Conservation (phyloP, 2,888 invertebrate genomes). For the Ectobius pallidus region DNA sequence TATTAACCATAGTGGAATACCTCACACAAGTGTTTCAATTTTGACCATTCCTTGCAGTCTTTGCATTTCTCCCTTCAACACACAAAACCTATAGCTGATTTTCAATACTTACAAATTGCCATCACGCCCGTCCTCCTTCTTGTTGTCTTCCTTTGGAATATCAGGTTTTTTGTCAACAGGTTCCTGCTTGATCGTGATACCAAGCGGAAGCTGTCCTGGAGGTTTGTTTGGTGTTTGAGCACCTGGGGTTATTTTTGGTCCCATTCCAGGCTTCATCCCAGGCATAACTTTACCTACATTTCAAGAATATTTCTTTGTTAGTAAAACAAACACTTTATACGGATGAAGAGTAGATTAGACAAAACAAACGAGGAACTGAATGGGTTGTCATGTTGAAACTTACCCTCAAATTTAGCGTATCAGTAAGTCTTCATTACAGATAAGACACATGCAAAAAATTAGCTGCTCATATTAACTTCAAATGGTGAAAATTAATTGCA, state of each 20-base stretch:
- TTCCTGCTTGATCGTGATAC: slow-evolving; percentile 47
- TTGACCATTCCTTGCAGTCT: too few relatives aligned
- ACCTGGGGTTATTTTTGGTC: slow-evolving; percentile 13
- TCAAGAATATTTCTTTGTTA: neutral
- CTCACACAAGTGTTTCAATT: too few relatives aligned
- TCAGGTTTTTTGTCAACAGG: slow-evolving; percentile 49
- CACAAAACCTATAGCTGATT: too few relatives aligned
- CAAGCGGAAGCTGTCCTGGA: slow-evolving; percentile 43
- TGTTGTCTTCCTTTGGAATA: slow-evolving; percentile 61
- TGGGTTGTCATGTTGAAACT: too few relatives aligned
- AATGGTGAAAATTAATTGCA: too few relatives aligned
- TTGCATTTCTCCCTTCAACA: too few relatives aligned
- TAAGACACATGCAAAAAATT: too few relatives aligned
- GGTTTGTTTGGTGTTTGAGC: slow-evolving; percentile 46
- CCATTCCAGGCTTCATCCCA: slow-evolving; percentile 21
- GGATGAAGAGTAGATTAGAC: neutral
- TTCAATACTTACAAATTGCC: slow-evolving; percentile 78
- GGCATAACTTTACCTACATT: slow-evolving; percentile 13
- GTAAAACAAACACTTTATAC: neutral
- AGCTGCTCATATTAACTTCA: too few relatives aligned
- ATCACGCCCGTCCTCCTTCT: slow-evolving; percentile 77
- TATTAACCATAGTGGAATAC: too few relatives aligned
- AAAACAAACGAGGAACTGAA: neutral
- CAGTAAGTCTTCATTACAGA: too few relatives aligned
- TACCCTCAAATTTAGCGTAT: too few relatives aligned